phyloP scores from a whole-genome alignment of 2,113 vertebrate species.

The Bettongia penicillata region DNA sequence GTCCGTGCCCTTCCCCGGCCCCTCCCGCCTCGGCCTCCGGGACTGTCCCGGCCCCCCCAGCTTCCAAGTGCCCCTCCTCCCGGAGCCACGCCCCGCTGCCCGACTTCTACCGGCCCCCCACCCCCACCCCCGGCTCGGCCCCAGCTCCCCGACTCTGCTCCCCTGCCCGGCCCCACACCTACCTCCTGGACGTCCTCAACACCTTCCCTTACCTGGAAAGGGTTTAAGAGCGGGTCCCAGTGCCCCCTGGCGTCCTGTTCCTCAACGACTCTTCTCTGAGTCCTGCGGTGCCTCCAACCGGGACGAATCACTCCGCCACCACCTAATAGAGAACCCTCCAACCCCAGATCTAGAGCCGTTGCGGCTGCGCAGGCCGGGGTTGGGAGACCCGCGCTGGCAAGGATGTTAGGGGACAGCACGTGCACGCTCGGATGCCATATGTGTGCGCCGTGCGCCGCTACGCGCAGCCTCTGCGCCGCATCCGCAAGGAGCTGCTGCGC shows the following conservation, averaged over 20 bases:
- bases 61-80: no score
- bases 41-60: neutral
- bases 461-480: no score
- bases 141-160: neutral
- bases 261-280: neutral
- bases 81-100: neutral
- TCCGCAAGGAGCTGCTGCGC: neutral
- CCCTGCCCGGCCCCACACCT: neutral
- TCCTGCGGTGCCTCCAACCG: neutral
- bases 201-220: constrained; percentile 42
- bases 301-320: neutral
- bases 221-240: neutral
- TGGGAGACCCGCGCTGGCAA: neutral
- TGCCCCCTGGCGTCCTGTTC: neutral
- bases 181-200: neutral
- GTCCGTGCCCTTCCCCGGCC: neutral
- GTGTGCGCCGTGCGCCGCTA: no score
- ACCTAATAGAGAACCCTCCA: fast-evolving
- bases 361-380: constrained; percentile 54
- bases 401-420: neutral
- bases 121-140: neutral
- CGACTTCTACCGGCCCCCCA: fast-evolving
- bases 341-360: fast-evolving
- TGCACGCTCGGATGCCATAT: no score
- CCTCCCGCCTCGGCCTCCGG: neutral